Conservation (phyloP, 1,140 invertebrate species). For the Linepithema humile region DNA sequence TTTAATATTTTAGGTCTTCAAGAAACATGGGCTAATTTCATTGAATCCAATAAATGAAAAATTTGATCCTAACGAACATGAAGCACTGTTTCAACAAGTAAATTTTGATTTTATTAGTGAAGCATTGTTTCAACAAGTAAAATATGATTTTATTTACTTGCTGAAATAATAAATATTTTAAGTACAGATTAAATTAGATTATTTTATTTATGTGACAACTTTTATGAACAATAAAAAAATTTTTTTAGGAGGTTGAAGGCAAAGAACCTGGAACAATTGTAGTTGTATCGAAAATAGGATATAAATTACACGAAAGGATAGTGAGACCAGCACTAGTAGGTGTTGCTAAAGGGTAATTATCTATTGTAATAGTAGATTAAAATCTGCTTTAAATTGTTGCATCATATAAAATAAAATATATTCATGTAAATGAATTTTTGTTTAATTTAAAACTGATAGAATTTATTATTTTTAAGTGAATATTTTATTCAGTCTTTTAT, state of each 20-base stretch:
- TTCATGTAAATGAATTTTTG: conserved; percentile 45
- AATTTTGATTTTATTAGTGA: too few species aligned
- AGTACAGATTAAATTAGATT: too few species aligned
- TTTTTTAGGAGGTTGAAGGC: conserved; percentile 89
- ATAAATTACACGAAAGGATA: conserved; percentile 96
- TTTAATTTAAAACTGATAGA: too few species aligned
- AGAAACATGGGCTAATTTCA: conserved; percentile 93
- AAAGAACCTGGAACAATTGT: conserved; percentile 95
- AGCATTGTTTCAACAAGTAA: background rate
- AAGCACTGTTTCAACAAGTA: conserved; percentile 97
- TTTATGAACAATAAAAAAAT: background rate
- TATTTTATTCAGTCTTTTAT: too few species aligned
- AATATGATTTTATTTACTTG: too few species aligned
- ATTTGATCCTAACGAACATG: conserved; percentile 98
- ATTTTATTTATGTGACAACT: too few species aligned
- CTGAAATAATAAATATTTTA: too few species aligned
- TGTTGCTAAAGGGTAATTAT: conserved; percentile 89
- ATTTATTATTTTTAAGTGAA: too few species aligned
- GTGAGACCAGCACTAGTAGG: conserved; percentile 98
- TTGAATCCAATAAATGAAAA: conserved; percentile 96
- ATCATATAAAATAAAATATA: background rate
- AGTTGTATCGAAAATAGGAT: conserved; percentile 97
- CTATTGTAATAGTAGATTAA: conserved; percentile 22
- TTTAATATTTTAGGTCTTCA: conserved; percentile 89
- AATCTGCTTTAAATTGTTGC: conserved; percentile 39